Evolutionary conservation across 1,140 invertebrate species (phyloP).

Genomic region (Harlomillsia oculata): DNA sequence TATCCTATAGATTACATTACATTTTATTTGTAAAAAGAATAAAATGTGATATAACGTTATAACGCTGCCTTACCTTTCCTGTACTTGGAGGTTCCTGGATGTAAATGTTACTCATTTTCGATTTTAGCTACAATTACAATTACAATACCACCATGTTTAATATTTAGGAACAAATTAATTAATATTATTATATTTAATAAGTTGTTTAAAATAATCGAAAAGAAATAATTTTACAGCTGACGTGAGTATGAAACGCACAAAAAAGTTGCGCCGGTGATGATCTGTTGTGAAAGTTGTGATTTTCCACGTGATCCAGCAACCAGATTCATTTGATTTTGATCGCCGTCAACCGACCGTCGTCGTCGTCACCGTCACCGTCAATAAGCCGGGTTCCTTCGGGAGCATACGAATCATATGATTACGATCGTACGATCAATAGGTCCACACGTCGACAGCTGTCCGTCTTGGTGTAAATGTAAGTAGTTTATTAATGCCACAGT

Average conservation of each 20-base stretch:
- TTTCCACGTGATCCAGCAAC: neutral
- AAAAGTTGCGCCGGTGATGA: too few relatives aligned
- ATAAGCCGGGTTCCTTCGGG: too few relatives aligned
- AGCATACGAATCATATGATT: too few relatives aligned
- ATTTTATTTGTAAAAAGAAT: neutral
- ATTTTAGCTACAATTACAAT: neutral
- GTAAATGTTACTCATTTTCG: conserved; percentile 84
- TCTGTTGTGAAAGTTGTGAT: neutral
- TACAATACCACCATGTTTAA: neutral
- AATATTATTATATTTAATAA: neutral
- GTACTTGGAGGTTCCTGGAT: conserved; percentile 90
- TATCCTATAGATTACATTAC: neutral
- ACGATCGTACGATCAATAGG: too few relatives aligned
- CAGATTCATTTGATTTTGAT: neutral
- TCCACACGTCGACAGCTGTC: too few relatives aligned
- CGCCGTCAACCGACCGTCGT: neutral
- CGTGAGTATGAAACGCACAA: neutral
- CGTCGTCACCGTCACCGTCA: neutral
- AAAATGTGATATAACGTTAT: neutral
- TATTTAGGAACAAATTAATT: neutral
- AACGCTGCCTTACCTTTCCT: conserved; percentile 64
- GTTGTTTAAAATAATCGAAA: neutral
- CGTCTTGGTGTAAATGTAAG: too few relatives aligned
- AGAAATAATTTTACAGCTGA: neutral
- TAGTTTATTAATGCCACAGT: too few relatives aligned